phyloP scores from a whole-genome alignment of 2,113 vertebrate species.

The Macaca mulatta region DNA sequence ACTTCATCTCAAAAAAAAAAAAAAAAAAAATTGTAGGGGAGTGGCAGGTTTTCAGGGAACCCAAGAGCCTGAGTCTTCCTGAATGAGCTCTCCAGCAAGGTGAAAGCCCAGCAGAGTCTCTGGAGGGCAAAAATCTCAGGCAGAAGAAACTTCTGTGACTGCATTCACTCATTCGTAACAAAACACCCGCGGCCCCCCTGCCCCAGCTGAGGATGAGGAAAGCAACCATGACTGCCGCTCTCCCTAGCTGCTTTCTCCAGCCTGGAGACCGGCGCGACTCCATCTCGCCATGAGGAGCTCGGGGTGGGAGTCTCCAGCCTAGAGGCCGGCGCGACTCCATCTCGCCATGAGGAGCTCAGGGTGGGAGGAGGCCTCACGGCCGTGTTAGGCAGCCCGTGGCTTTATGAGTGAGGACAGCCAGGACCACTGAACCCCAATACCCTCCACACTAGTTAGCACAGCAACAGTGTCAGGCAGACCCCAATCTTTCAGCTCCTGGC shows the following conservation, averaged over 20 bases:
- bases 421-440: background rate
- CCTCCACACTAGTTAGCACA: background rate
- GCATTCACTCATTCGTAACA: background rate
- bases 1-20: too few species aligned
- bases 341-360: background rate
- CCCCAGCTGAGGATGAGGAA: background rate
- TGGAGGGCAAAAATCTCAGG: background rate
- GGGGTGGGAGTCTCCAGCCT: background rate
- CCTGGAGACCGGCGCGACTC: background rate
- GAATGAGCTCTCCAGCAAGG: background rate
- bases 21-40: background rate
- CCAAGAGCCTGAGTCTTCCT: background rate
- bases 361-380: background rate
- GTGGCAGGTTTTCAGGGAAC: background rate
- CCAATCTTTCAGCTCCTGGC: background rate
- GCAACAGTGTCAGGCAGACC: background rate
- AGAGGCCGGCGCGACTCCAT: background rate
- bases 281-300: background rate
- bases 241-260: background rate
- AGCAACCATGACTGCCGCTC: background rate
- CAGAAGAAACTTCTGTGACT: background rate
- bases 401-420: background rate
- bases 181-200: rapidly evolving
- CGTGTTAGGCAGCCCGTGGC: background rate
- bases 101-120: background rate